Base-by-base conservation (phyloP, 2,797 vertebrate species). In the Pipistrellus pipistrellus region DNA sequence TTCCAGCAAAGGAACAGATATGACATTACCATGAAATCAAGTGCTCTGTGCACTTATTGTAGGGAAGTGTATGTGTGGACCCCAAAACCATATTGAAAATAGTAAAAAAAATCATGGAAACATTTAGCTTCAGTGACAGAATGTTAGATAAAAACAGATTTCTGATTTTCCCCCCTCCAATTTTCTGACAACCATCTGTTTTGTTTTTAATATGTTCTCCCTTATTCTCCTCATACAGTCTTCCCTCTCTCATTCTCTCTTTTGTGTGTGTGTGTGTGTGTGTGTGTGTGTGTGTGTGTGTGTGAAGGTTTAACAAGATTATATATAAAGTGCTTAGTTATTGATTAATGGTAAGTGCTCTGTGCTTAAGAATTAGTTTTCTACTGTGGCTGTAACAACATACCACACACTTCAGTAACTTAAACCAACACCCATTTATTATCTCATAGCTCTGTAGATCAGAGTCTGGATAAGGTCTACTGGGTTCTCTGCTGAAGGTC, bases 61-160 rank as follows among this genome's bases (percentile, higher is more conserved):
- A 87, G 57, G 48, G 7, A 55, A 81, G n/a, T 30, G 13, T 15
- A 55, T 57, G 8, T 32, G 25, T 85, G 73, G 62, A 69, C 17
- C 6, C 6, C 53, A n/a, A 77, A 75, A 21, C 21, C n/a, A 23
- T 35, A 66, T 51, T 41, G 62, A 72, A 86, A 59, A 85, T 25
- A 69, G 48, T 51, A 21, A 82, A 41, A 41, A 38, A 68, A 62
- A 68, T 76, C 20, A 27, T 55, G 15, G 48, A 88, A 81, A 64
- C 11, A 48, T 35, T 84, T 87, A 25, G 4, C 73, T 91, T 80
- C 57, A n/a, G 46, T 85, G 73, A 75, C 68, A 91, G 46, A 35
- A 48, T 41, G 6, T 8, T 71, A 85, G 90, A 90, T n/a, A 87
- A 38, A 88, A 93, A 21, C n/a, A 81, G 72, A 80, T 68, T 75